Base-by-base conservation (phyloP, 2,113 vertebrate species). In the Hipposideros armiger region DNA sequence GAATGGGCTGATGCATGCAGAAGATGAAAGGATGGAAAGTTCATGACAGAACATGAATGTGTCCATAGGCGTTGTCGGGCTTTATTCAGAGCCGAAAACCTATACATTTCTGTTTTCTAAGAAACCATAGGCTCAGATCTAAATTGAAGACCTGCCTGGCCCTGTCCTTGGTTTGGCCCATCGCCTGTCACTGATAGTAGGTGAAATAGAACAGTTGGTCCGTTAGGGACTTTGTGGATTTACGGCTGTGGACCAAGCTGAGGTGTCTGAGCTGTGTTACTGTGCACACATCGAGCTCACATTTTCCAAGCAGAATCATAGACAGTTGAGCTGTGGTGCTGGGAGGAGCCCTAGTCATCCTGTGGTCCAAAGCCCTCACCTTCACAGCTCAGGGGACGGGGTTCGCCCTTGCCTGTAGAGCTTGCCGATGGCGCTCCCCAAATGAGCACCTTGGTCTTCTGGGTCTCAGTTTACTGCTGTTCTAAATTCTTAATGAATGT, bases 101-200 rank as follows among this genome's bases (percentile, higher is more conserved):
- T n/a, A 10, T 76, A 30, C 11, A 4, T 64, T 82, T 87, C 52
- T 80, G 19, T 91, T 95, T 72, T 60, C 15, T 87, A 83, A 90
- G 80, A 91, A 81, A 69, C 69, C 20, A 10, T n/a, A 83, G 14
- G n/a, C 64, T 86, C 22, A 58, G 0, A 26, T 62, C 74, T 87
- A 19, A 83, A 81, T 54, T 70, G 22, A 90, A 74, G 69, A 5
- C 52, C 90, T 60, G 58, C 32, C 50, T n/a, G 52, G 20, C 32
- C 26, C 36, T 70, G 40, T 64, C 24, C 36, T 7, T 60, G 17
- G 66, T 56, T 72, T 84, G 45, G 80, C 28, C 20, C 2, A 5
- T 92, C 4, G 40, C 67, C 81, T 84, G 0, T 74, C 50, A 32
- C 69, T 95, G 36, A 22, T 40, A 77, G 16, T 50, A 8, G 22